Percentiles rank a stretch among this genome's conserved stretches.
These are phyloP conservation scores for Empidonax traillii DNA, from an alignment of 2,113 vertebrate species.

Conservation along the genomic window DNA sequence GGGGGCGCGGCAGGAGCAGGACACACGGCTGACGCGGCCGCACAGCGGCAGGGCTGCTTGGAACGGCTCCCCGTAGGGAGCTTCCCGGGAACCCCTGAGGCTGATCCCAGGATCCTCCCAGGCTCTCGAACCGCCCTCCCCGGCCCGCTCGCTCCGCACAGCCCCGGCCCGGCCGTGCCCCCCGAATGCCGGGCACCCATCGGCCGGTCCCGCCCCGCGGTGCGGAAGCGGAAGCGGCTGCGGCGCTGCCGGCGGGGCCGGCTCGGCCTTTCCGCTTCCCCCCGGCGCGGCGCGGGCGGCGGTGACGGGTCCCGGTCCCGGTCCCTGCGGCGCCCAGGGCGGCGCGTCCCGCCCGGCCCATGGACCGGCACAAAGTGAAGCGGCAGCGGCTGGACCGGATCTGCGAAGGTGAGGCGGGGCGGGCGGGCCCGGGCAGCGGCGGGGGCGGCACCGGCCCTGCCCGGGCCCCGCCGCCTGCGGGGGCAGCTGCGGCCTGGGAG, in stretches of 20 bases:
- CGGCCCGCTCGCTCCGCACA: conserved; percentile 5
- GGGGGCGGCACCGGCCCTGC: neutral
- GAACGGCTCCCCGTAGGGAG: neutral
- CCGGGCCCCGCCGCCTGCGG: neutral
- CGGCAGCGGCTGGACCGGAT: conserved; percentile 85
- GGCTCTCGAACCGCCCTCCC: conserved; percentile 54
- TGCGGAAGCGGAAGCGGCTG: neutral
- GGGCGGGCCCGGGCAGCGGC: neutral
- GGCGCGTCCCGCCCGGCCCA: conserved; percentile 73
- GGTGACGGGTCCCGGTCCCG: neutral
- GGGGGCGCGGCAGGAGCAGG: too few relatives aligned
- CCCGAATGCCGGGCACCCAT: too few relatives aligned
- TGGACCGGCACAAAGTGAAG: conserved; percentile 93
- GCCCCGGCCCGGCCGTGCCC: too few relatives aligned
- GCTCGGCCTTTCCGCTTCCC: too few relatives aligned
- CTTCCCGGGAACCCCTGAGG: conserved; percentile 59
- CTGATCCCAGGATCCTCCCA: conserved; percentile 56
- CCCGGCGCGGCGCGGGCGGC: neutral
- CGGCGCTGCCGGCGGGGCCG: neutral
- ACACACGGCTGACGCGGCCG: neutral
- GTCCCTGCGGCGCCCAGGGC: neutral
- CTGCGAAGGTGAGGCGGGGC: conserved; percentile 69
- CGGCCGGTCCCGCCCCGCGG: too few relatives aligned
- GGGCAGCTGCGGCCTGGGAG: neutral
- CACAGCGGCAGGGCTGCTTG: neutral